Conservation (phyloP, 2,113 vertebrate genomes). For the Cyprinus carpio region DNA sequence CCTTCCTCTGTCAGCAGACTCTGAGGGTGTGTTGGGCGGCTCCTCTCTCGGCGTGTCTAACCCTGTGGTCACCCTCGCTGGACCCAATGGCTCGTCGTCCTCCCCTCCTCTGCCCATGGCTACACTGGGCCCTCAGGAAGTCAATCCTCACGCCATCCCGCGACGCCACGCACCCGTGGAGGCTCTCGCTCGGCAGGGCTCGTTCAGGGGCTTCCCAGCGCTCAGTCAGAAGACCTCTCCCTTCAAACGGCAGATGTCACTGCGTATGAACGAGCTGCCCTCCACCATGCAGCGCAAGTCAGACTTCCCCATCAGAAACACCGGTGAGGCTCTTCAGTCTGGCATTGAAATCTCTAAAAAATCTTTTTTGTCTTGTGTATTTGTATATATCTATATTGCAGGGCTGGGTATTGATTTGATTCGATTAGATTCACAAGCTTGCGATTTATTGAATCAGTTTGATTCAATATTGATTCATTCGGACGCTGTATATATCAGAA, state of each 20-base stretch:
- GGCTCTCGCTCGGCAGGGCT: constrained; percentile 92
- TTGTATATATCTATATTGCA: neutral
- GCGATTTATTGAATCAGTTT: neutral
- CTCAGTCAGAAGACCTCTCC: constrained; percentile 98
- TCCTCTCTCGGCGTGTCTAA: constrained; percentile 47
- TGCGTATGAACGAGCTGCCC: constrained; percentile 95
- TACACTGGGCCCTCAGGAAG: constrained; percentile 74
- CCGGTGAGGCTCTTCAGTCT: constrained; percentile 75
- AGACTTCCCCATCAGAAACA: constrained; percentile 91
- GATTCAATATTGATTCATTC: neutral
- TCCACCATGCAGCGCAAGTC: constrained; percentile 96
- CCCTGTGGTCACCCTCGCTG: constrained; percentile 69
- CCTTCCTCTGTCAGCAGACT: constrained; percentile 72
- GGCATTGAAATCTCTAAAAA: too few relatives aligned
- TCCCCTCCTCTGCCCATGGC: constrained; percentile 82
- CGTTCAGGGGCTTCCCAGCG: constrained; percentile 93
- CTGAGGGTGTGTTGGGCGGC: constrained; percentile 67
- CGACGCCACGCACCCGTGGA: constrained; percentile 93
- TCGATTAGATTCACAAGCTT: neutral
- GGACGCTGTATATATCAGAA: too few relatives aligned
- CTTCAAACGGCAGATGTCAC: constrained; percentile 93
- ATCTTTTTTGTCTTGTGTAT: too few relatives aligned
- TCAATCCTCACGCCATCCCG: constrained; percentile 86
- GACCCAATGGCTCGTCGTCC: constrained; percentile 72
- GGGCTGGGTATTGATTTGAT: neutral